A percentile compares a stretch with the other conserved stretches of the same genome.
phyloP scores from a whole-genome alignment of 2,797 vertebrate species.

The Babyrousa celebensis region DNA sequence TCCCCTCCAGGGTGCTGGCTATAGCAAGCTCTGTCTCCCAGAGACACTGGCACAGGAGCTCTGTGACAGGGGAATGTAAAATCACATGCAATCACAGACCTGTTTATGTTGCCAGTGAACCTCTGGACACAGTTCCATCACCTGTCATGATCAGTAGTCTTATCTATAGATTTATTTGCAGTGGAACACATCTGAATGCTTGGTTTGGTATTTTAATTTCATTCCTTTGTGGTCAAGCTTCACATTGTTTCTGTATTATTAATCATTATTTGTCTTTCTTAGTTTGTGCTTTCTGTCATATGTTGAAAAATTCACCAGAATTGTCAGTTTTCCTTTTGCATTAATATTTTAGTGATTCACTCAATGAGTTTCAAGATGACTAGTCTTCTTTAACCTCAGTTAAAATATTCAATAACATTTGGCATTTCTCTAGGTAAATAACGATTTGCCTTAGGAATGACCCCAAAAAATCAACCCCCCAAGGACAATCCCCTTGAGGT shows the following conservation, averaged over 20 bases:
- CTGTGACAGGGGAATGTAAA: no score
- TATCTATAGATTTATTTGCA: neutral
- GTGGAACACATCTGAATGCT: neutral
- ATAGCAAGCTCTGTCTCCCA: neutral
- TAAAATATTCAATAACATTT: neutral
- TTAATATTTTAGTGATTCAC: neutral
- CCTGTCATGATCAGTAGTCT: neutral
- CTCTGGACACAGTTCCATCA: neutral
- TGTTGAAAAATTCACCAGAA: neutral
- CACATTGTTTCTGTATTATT: neutral
- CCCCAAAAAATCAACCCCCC: neutral
- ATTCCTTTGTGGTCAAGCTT: neutral
- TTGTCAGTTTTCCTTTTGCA: neutral
- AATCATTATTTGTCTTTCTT: neutral
- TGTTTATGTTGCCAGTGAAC: neutral
- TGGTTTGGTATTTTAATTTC: neutral
- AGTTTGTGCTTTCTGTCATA: neutral
- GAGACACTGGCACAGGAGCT: neutral
- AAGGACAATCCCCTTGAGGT: neutral
- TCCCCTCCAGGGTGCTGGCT: neutral
- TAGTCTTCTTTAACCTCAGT: neutral
- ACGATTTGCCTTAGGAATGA: neutral
- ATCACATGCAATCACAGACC: no score
- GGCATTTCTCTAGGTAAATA: neutral
- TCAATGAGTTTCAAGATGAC: neutral